Evolutionary conservation across 2,797 vertebrate species (phyloP).

Genomic region (Lateolabrax maculatus): DNA sequence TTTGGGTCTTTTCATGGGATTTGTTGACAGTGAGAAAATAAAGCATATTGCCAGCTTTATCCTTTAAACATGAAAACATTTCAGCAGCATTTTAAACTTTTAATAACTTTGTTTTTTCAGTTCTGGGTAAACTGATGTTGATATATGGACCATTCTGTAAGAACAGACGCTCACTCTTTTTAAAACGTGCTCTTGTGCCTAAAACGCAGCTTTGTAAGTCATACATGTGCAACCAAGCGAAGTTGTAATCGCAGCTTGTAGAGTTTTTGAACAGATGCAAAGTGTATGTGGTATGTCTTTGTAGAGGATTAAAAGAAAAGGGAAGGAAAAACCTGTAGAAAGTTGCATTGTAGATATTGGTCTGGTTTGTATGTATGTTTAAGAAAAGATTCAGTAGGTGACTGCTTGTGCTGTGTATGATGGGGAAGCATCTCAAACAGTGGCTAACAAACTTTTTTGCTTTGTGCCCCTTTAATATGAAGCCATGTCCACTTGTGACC

Average conservation of each 20-base stretch:
- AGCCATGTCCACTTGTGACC: neutral
- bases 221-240: conserved; percentile 8
- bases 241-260: conserved; percentile 1
- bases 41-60: neutral
- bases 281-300: neutral
- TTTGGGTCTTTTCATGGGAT: conserved; percentile 12
- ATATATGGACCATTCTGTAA: conserved; percentile 71
- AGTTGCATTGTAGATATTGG: neutral
- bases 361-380: conserved; percentile 9
- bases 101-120: conserved; percentile 2
- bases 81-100: conserved; percentile 21
- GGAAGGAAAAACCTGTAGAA: neutral
- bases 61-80: neutral
- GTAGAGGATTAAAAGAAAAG: neutral
- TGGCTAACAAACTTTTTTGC: neutral
- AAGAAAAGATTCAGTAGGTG: conserved; percentile 26
- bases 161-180: conserved; percentile 9
- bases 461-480: neutral
- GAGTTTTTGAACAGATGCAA: neutral
- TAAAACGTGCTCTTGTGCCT: conserved; percentile 20
- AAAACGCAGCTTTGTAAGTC: conserved; percentile 30
- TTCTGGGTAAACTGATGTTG: conserved; percentile 38
- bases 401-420: conserved; percentile 1
- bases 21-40: neutral
- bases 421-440: neutral